Evolutionary conservation across 2,113 vertebrate genomes (phyloP).

Genomic region (Callipepla californica): DNA sequence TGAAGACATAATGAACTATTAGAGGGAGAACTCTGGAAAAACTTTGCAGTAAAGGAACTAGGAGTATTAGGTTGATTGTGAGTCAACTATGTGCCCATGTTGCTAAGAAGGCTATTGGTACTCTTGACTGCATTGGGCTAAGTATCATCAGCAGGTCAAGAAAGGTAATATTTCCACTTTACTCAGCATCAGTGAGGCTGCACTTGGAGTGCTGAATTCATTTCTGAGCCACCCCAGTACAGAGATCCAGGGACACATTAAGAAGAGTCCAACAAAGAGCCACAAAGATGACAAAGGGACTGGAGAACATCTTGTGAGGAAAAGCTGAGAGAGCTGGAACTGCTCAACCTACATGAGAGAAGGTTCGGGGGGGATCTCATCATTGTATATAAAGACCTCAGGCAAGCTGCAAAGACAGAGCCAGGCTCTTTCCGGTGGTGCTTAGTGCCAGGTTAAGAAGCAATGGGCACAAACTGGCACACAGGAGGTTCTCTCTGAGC

Average conservation of each 20-base stretch:
- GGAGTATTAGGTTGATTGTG: neutral
- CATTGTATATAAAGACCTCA: neutral
- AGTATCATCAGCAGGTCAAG: neutral
- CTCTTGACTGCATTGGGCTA: neutral
- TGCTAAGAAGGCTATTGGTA: neutral
- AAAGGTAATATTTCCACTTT: neutral
- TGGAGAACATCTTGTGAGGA: accelerated
- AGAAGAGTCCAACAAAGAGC: neutral
- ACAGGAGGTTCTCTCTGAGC: neutral
- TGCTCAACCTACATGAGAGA: neutral
- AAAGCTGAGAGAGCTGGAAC: neutral
- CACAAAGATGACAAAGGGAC: neutral
- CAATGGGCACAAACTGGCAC: accelerated
- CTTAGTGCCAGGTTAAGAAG: neutral
- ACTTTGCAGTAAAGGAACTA: neutral
- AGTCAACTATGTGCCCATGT: neutral
- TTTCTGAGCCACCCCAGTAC: accelerated
- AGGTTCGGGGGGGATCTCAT: neutral
- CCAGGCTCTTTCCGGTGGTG: neutral
- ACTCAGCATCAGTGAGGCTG: neutral
- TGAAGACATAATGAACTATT: neutral
- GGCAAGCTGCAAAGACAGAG: neutral
- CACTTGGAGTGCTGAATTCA: neutral
- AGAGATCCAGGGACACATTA: neutral
- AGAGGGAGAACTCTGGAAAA: neutral